Evolutionary conservation across 1,140 invertebrate species (phyloP).

Genomic region (Pentalonia nigronervosa): DNA sequence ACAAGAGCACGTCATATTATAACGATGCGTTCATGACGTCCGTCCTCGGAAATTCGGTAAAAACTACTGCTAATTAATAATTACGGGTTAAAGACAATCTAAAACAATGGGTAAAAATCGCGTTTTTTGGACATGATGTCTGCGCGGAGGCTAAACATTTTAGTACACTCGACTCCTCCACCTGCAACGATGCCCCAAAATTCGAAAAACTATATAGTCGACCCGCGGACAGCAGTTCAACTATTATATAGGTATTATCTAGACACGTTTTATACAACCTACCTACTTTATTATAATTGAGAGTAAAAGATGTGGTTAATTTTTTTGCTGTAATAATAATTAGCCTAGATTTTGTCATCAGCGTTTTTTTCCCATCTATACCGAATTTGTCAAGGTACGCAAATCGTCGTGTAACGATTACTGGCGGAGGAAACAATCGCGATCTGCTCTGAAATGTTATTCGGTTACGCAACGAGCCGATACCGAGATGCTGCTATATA

Average conservation of each 20-base stretch:
- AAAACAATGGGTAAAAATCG: background rate
- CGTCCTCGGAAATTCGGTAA: background rate
- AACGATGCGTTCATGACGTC: conserved; percentile 21
- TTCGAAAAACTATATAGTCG: background rate
- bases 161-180: background rate
- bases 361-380: background rate
- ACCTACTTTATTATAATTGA: background rate
- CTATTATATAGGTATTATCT: background rate
- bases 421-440: background rate
- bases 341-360: conserved; percentile 29
- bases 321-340: background rate
- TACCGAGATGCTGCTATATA: background rate
- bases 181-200: background rate
- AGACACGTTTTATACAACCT: background rate
- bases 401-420: conserved; percentile 47
- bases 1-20: background rate
- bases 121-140: background rate
- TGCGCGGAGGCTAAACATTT: background rate
- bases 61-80: background rate
- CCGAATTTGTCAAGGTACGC: conserved; percentile 16
- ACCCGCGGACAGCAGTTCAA: background rate
- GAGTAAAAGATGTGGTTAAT: background rate
- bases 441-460: conserved; percentile 14
- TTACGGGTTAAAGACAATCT: background rate
- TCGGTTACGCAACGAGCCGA: conserved; percentile 9